A percentile compares a stretch with the other conserved stretches of the same genome.
These are phyloP conservation scores for Drosophila colorata DNA, from an alignment of 2,888 invertebrate genomes.

Conservation along the genomic window DNA sequence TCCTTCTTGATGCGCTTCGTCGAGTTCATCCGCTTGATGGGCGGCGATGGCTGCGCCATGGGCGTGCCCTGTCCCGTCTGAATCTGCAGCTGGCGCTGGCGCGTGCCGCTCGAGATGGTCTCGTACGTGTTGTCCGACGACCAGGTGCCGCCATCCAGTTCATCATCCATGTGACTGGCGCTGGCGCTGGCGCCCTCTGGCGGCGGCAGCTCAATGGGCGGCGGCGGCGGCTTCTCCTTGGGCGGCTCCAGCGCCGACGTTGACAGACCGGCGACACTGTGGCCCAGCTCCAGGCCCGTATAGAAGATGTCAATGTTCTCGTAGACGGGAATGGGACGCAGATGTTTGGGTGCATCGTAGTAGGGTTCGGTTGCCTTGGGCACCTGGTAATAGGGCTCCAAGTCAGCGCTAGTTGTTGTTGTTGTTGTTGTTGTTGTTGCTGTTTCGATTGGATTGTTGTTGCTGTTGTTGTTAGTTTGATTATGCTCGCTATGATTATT, in stretches of 20 bases:
- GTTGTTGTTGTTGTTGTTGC: conserved; percentile 46
- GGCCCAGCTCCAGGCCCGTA: conserved; percentile 64
- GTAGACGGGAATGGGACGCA: conserved; percentile 87
- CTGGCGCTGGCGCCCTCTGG: conserved; percentile 19
- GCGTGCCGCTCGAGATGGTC: conserved; percentile 77
- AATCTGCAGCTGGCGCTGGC: conserved; percentile 44
- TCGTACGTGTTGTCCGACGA: conserved; percentile 83
- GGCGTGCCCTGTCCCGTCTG: conserved; percentile 32
- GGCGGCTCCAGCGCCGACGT: conserved; percentile 88
- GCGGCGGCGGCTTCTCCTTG: conserved; percentile 94
- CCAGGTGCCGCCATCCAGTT: conserved; percentile 78
- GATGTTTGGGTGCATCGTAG: conserved; percentile 84
- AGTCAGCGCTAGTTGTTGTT: conserved; percentile 38
- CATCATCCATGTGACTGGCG: conserved; percentile 47
- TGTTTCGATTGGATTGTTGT: conserved; percentile 48
- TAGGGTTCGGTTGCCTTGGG: conserved; percentile 84
- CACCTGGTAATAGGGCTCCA: conserved; percentile 85
- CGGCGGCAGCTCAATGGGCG: conserved; percentile 86
- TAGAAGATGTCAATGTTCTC: conserved; percentile 88
- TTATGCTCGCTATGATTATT: conserved; percentile 59
- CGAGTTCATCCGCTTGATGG: conserved; percentile 91
- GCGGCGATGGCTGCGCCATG: conserved; percentile 72
- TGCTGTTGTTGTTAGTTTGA: conserved; percentile 49
- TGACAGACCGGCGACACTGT: conserved; percentile 14
- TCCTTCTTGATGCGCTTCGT: conserved; percentile 95